Conservation (phyloP, 2,888 invertebrate species). For the Drosophila phalerata region DNA sequence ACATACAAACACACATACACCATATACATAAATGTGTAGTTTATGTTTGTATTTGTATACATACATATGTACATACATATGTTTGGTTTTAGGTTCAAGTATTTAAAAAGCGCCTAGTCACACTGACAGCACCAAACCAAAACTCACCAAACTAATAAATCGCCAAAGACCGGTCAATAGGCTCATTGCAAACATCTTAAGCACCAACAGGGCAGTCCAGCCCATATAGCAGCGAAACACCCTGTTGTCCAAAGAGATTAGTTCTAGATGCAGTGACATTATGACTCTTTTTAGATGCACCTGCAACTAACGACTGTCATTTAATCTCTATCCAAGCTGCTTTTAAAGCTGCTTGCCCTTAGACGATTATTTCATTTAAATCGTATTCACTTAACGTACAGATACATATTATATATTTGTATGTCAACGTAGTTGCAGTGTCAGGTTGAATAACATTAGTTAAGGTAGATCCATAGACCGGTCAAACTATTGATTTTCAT, state of each 20-base stretch:
- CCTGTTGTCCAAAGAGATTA: slow-evolving; percentile 66
- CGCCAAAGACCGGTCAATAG: slow-evolving; percentile 84
- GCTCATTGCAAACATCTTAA: slow-evolving; percentile 85
- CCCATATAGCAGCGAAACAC: slow-evolving; percentile 84
- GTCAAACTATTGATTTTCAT: not conserved
- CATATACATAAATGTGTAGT: not conserved
- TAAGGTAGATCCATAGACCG: not conserved
- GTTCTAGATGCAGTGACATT: slow-evolving; percentile 53
- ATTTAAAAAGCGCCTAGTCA: slow-evolving; percentile 45
- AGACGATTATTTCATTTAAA: not conserved
- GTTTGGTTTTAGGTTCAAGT: not conserved
- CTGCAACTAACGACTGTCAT: slow-evolving; percentile 16
- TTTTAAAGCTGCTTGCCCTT: not conserved
- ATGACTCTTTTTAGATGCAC: slow-evolving; percentile 9
- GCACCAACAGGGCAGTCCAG: slow-evolving; percentile 82
- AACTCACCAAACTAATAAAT: slow-evolving; percentile 83
- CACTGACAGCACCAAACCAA: slow-evolving; percentile 39
- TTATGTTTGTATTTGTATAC: not conserved
- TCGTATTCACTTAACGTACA: not conserved
- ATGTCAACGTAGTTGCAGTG: not conserved
- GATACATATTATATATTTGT: not conserved
- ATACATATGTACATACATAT: not conserved
- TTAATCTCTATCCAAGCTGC: not conserved
- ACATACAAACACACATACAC: not conserved
- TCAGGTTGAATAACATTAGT: not conserved